These are phyloP conservation scores for Mormyrops attenuatus DNA, from an alignment of 2,797 vertebrate species.

Conservation along the genomic window DNA sequence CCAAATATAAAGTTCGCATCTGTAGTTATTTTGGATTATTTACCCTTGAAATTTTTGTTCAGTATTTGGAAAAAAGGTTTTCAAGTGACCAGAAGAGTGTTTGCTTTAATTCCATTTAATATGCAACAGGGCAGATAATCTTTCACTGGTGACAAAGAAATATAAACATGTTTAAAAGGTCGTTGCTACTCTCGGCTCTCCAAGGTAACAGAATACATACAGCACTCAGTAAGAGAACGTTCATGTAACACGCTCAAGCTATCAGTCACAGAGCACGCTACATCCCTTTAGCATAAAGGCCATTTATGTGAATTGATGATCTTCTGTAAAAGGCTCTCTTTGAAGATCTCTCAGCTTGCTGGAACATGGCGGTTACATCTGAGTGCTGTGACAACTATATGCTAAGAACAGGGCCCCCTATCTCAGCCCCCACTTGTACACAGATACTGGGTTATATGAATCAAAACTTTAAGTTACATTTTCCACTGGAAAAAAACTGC, in stretches of 20 bases:
- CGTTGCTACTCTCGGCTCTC: background rate
- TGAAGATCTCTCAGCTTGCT: background rate
- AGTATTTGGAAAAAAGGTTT: background rate
- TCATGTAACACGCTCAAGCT: background rate
- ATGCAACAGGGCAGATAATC: background rate
- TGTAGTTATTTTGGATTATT: background rate
- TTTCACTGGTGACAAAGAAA: background rate
- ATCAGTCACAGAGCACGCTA: background rate
- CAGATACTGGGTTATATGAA: background rate
- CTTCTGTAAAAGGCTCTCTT: background rate
- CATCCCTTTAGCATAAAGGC: background rate
- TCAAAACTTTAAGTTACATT: background rate
- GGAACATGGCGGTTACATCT: background rate
- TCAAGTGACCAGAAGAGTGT: background rate
- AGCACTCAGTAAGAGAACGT: background rate
- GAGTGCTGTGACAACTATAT: background rate
- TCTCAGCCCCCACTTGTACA: background rate
- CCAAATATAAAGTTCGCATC: background rate
- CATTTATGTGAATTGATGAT: background rate
- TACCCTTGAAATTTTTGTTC: background rate
- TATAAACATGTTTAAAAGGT: background rate
- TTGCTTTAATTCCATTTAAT: background rate
- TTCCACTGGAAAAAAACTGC: background rate
- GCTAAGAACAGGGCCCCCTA: background rate
- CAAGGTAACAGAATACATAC: background rate